Evolutionary conservation across 2,797 vertebrate species (phyloP), one percentile per base, ranked within the genome.

Genomic region (Sternarchorhynchus goeldii): DNA sequence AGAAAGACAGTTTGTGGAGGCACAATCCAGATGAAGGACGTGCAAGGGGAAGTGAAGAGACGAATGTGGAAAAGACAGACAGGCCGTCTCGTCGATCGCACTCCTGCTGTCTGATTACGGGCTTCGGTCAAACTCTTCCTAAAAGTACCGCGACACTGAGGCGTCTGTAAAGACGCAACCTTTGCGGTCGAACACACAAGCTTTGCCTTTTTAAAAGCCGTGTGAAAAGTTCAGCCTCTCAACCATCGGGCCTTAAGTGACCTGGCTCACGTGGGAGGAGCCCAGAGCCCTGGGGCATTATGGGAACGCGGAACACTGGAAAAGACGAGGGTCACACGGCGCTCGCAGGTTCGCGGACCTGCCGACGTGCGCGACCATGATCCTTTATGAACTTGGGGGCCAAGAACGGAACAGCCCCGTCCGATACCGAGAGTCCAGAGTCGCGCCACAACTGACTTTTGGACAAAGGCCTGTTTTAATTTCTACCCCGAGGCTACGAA

Each of bases 1-100:
- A 34, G 39, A 73, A 5, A 1, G 17, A 79, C 6, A 57, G 63
- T 36, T 21, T 1, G 14, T 70, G 73, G 75, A 75, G 70, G 78
- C 66, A 12, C 5, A 34, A 62, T 31, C 17, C 17, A 69, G 72
- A 41, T 25, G 31, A 75, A 21, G 59, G 64, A 70, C 56, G 45
- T 17, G 45, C 31, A 68, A 62, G 29, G 31, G 18, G 1, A 55
- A 7, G 29, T 21, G 32, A 80, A 39, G 50, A 62, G 75, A 8
- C 29, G 55, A 25, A 25, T 32, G 34, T 50, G 36, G 25, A 55
- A 31, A 60, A 62, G 45, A 75, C 63, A 65, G 18, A 25, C 10
- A 32, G 73, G 29, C 31, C 56, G 7, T n/a, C 12, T 25, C 53
- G 8, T 16, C 41, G 75, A 55, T 36, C 31, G 41, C 39, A 34